Conservation (phyloP, 2,888 invertebrate genomes). For the Cabera pusaria region DNA sequence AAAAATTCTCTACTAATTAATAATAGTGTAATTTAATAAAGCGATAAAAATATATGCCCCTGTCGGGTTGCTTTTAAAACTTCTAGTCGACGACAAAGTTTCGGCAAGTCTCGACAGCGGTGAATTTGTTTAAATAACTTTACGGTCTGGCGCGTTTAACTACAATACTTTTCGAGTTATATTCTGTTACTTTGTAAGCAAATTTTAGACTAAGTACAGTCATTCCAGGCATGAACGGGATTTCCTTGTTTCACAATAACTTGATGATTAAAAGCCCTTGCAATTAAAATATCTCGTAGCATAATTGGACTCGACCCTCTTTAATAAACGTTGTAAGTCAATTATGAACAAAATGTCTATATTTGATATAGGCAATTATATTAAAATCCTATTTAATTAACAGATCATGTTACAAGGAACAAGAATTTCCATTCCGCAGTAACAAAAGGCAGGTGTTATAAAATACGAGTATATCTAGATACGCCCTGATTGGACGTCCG, state of each 20-base stretch:
- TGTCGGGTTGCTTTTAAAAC: conserved; percentile 11
- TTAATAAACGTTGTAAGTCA: too few species aligned
- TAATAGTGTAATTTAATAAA: conserved; percentile 42
- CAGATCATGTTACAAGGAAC: conserved; percentile 7
- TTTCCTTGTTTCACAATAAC: too few species aligned
- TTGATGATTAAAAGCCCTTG: too few species aligned
- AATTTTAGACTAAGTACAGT: too few species aligned
- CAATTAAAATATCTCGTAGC: too few species aligned
- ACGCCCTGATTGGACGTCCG: conserved; percentile 38
- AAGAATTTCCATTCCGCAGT: conserved; percentile 11
- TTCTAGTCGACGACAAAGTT: conserved; percentile 13
- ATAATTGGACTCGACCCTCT: too few species aligned
- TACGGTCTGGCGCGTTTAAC: conserved; percentile 5
- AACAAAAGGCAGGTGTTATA: conserved; percentile 13
- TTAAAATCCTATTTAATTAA: conserved; percentile 17
- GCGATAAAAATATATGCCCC: conserved; percentile 29
- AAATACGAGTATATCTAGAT: conserved; percentile 7
- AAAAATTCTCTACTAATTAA: conserved; percentile 51
- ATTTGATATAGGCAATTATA: conserved; percentile 4
- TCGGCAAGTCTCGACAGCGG: conserved; percentile 29
- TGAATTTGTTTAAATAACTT: conserved; percentile 25
- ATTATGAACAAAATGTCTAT: too few species aligned
- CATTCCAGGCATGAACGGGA: too few species aligned
- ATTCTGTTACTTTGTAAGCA: neutral
- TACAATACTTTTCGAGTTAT: conserved; percentile 6